phyloP scores from a whole-genome alignment of 2,888 invertebrate genomes.

The Tineola bisselliella region DNA sequence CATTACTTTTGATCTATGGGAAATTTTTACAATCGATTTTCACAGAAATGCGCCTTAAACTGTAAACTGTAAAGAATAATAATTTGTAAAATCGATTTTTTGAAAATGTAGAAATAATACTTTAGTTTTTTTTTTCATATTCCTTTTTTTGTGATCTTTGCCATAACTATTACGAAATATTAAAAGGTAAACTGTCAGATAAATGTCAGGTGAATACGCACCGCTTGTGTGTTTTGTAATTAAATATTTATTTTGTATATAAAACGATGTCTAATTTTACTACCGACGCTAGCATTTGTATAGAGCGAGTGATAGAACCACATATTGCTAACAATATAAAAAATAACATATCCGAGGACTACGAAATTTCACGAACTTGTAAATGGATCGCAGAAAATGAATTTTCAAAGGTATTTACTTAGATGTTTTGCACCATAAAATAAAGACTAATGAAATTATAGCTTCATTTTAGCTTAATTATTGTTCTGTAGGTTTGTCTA shows the following conservation, averaged over 20 bases:
- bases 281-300: constrained; percentile 60
- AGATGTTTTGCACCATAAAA: no score
- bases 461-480: no score
- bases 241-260: background rate
- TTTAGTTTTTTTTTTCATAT: background rate
- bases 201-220: no score
- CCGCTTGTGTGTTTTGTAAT: background rate
- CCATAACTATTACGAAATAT: background rate
- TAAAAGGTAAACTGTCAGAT: background rate
- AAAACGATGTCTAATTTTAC: constrained; percentile 56
- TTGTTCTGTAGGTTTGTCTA: constrained; percentile 75
- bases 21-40: no score
- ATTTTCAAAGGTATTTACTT: constrained; percentile 73
- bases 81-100: constrained; percentile 1
- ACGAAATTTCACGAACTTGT: constrained; percentile 70
- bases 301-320: constrained; percentile 54
- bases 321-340: constrained; percentile 24
- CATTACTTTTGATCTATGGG: no score
- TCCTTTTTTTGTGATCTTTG: constrained; percentile 6
- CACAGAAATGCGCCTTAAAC: no score
- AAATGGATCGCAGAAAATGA: constrained; percentile 76
- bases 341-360: constrained; percentile 46
- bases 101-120: background rate
- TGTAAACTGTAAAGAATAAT: no score
- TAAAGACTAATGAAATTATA: no score